Evolutionary conservation across 2,888 invertebrate species (phyloP), one percentile per base, ranked within the genome.

Genomic region (Chrysolina oricalcia): DNA sequence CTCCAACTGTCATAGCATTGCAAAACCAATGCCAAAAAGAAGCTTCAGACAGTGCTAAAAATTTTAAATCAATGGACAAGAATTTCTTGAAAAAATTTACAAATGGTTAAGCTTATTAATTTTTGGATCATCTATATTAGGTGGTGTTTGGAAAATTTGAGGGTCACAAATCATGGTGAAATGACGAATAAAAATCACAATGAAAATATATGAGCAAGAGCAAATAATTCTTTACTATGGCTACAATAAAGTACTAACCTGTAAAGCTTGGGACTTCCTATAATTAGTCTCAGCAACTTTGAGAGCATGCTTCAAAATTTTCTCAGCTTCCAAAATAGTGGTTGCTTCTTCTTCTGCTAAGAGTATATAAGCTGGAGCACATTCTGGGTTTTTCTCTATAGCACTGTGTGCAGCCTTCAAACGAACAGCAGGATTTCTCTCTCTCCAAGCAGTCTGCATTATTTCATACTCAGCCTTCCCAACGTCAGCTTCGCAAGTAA

Each of bases 381-480:
- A 98, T 87, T 98, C 98, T 0, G 96, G 91, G 87, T 96, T 96
- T 81, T 93, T 93, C 84, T 96, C 96, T 11, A 98, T 90, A 0
- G 98, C 98, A 83, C 93, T 94, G 81, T 95, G 94, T 0, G 98
- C 98, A n/a, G 95, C 95, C 89, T 96, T 96, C 80, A 98, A 95
- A 75, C 98, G 91, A 50, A 96, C 95, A 76, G 94, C 93, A 27
- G 97, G 97, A 90, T 97, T 97, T 64, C 98, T 91, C 91, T 98
- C 98, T 82, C 98, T 91, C 98, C 98, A 98, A 17, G 98, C 98
- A 70, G 97, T 96, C 88, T 97, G 96, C 97, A 98, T 97, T 83
- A 96, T 94, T 89, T 97, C 96, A 89, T 96, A 97, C 87, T 97
- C 97, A 4, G 94, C 93, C 88, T 95, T 96, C 43, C 95, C 95